Base-by-base conservation (phyloP, 2,113 vertebrate species). In the Mungos mungo region DNA sequence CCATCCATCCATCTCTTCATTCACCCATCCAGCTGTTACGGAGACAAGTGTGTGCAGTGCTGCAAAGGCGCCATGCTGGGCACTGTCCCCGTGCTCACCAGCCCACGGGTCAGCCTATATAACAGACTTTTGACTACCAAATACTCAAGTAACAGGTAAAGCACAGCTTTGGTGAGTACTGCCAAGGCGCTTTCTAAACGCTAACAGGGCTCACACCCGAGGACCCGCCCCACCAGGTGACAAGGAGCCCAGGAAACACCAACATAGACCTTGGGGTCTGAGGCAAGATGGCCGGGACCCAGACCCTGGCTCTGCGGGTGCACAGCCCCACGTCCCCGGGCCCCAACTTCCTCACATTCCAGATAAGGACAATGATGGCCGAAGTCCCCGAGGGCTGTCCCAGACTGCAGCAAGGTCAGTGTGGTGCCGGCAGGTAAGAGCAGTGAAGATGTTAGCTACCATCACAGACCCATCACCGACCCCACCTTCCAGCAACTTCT, bases 281-380 rank as follows among this genome's bases (percentile, higher is more conserved):
- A 66, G 35, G 13, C 47, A 50, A 31, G 35, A 47, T 0, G 5
- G 15, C 4, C 1, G 38, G 54, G 23, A 8, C 29, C n/a, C 23
- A n/a, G 3, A 21, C 19, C 13, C 15, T 10, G 19, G 12, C 35
- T 72, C 41, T 31, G 23, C 3, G 1, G 11, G 35, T 6, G 0
- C 3, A 4, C 45, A 82, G 60, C 33, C 47, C 47, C 12, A 7
- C 6, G 2, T 68, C 41, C 33, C 12, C 5, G 10, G 25, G 29
- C 27, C 47, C 85, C 54, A 27, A 38, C 38, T 52, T 74, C 74
- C 41, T 45, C 50, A 1, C 4, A 23, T 41, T 25, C 33, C 16
- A 41, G 38, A 35, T 2, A 25, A 19, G 10, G 3, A 35, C 4
- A n/a, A n/a, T 1, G 31, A 31, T 0, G 5, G 3, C 1, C 45